Base-by-base conservation (phyloP, 2,797 vertebrate species). In the Crenichthys baileyi region DNA sequence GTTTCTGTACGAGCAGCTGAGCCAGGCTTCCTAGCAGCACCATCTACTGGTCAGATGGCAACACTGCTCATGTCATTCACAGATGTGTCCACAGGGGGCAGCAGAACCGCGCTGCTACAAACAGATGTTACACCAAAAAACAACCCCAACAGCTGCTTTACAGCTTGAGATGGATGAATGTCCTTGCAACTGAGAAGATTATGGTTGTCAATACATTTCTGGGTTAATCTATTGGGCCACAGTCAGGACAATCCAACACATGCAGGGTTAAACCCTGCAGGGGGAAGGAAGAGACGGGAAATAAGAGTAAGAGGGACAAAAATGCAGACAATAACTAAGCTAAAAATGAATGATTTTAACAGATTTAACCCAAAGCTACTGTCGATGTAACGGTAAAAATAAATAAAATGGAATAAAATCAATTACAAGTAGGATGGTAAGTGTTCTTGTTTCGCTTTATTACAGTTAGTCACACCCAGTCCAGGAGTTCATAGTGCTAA, bases 1-100 rank as follows among this genome's bases (percentile, higher is more conserved):
- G 56, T 84, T 90, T 91, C 87, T 79, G 89, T 87, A 92, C 86
- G 83, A 73, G 81, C 4, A 36, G 1, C 31, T 36, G 31, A 36
- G 31, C 31, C 31, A 36, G 31, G 31, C 31, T 36, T 36, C 31
- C 31, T 55, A 51, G 60, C 68, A 78, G 79, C 84, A 61, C 84
- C 89, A 81, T 68, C 89, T 87, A 60, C 73, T 79, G 93, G 88
- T 58, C 70, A 50, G 0, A 24, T 0, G 18, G 51, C 51, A 83
- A n/a, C 24, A 71, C 29, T 70, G 67, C 16, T 0, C 2, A 0
- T 80, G 84, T 73, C 11, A 0, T 26, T 70, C 3, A 63, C 8
- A 4, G 0, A 1, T 39, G 0, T 68, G 70, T 18, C 89, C 87
- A 75, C 77, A 79, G 61, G 89, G 77, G 91, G 86, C 91, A 88